These are phyloP conservation scores for Agrochola circellaris DNA, from an alignment of 2,888 invertebrate species.

Conservation along the genomic window DNA sequence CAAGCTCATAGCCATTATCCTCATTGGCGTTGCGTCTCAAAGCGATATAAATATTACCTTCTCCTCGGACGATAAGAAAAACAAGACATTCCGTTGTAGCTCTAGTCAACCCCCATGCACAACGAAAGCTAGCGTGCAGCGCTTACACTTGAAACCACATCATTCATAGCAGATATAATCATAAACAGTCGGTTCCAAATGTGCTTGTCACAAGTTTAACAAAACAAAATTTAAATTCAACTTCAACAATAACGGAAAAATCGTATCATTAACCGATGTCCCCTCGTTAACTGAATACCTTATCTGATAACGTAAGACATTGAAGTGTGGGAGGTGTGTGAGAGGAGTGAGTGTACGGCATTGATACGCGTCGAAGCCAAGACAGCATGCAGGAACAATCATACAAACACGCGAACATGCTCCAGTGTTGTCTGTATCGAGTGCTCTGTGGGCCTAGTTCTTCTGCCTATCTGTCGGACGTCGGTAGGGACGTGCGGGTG, in stretches of 20 bases:
- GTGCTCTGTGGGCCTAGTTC: conserved; percentile 83
- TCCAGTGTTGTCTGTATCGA: conserved; percentile 86
- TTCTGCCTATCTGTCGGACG: conserved; percentile 71
- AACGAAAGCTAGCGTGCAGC: conserved; percentile 91
- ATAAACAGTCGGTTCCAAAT: conserved; percentile 80
- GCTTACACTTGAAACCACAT: conserved; percentile 87
- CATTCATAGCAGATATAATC: conserved; percentile 82
- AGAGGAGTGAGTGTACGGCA: conserved; percentile 78
- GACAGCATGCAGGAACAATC: conserved; percentile 89
- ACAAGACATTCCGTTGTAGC: conserved; percentile 88
- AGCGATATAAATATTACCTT: conserved; percentile 89
- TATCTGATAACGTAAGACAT: conserved; percentile 71
- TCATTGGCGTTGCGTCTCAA: conserved; percentile 85
- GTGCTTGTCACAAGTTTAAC: conserved; percentile 78
- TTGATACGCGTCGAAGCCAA: conserved; percentile 87
- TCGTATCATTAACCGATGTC: conserved; percentile 66
- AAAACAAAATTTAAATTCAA: conserved; percentile 74
- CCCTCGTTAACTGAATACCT: conserved; percentile 68
- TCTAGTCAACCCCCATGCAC: conserved; percentile 90
- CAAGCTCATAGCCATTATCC: conserved; percentile 87
- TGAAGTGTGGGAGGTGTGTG: conserved; percentile 80
- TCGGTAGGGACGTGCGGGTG: conserved; percentile 69
- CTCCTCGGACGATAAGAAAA: conserved; percentile 79
- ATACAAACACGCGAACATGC: conserved; percentile 87
- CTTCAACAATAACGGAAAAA: conserved; percentile 65